A percentile compares a stretch with the other conserved stretches of the same genome.
These are phyloP conservation scores for Hypsopygia costalis DNA, from an alignment of 2,888 invertebrate species.

Conservation along the genomic window DNA sequence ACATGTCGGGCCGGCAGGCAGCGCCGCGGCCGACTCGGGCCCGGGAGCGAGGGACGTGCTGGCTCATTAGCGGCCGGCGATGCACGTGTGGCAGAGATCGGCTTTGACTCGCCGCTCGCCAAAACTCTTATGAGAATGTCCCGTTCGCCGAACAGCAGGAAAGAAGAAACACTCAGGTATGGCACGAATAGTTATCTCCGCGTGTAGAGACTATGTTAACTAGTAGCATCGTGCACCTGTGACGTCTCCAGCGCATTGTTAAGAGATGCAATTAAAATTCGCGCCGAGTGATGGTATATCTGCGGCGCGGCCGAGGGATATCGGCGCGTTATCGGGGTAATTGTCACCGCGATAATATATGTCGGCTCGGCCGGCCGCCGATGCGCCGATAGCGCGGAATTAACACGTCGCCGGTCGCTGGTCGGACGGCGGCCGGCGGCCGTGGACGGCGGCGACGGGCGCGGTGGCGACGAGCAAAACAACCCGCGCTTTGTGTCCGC, in stretches of 20 bases:
- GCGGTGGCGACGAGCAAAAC: constrained; percentile 13
- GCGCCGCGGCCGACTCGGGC: not conserved
- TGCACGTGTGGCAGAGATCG: not conserved
- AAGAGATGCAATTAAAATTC: not conserved
- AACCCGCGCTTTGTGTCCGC: constrained; percentile 12
- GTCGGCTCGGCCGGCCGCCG: constrained; percentile 22
- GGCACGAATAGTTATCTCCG: no score
- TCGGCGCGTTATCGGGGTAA: constrained; percentile 31
- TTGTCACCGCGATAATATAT: constrained; percentile 41
- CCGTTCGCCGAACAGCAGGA: no score
- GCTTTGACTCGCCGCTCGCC: not conserved
- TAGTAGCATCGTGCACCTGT: not conserved
- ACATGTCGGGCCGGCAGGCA: not conserved
- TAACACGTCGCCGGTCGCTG: constrained; percentile 43
- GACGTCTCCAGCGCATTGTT: not conserved
- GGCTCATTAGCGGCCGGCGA: not conserved
- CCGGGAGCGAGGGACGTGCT: not conserved
- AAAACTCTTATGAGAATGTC: no score
- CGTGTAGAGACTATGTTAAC: no score
- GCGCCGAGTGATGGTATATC: not conserved
- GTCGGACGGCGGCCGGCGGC: no score
- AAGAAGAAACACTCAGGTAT: no score
- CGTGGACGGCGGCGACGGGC: constrained; percentile 5
- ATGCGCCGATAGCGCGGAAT: constrained; percentile 26
- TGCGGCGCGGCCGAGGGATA: no score